phyloP scores from a whole-genome alignment of 2,888 invertebrate genomes.

The Neoaliturus tenellus region DNA sequence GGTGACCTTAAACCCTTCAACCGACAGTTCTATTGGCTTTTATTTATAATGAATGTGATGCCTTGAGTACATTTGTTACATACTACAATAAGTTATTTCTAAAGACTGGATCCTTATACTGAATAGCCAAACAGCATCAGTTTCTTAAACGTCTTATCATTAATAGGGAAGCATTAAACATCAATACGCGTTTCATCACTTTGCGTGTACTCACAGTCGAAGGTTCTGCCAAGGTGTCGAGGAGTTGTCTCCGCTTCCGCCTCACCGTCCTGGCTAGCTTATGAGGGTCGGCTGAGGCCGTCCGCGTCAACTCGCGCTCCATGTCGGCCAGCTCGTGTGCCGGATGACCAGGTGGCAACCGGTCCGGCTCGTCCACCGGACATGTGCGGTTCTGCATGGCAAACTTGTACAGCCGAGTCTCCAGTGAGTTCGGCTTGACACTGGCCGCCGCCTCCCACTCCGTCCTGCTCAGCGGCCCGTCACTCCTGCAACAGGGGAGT shows the following conservation, averaged over 20 bases:
- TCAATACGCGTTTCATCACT: too few relatives aligned
- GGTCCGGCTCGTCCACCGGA: not conserved
- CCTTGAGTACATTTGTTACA: too few relatives aligned
- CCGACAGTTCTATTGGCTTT: too few relatives aligned
- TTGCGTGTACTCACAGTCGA: conserved; percentile 8
- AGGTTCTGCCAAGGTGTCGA: conserved; percentile 37
- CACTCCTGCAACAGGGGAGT: not conserved
- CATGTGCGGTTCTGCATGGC: conserved; percentile 2
- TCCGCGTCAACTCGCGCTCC: conserved; percentile 73
- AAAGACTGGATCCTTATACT: too few relatives aligned
- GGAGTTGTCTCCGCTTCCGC: conserved; percentile 59
- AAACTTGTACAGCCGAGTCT: conserved; percentile 52
- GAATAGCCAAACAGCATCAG: too few relatives aligned
- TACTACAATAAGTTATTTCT: too few relatives aligned
- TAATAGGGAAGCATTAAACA: too few relatives aligned
- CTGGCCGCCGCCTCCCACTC: conserved; percentile 50
- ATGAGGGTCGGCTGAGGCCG: conserved; percentile 69
- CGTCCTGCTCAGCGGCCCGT: conserved; percentile 4
- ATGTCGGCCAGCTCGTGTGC: conserved; percentile 75
- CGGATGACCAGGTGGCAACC: conserved; percentile 71
- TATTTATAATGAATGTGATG: too few relatives aligned
- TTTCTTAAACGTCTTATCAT: too few relatives aligned
- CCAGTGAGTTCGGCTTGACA: conserved; percentile 51
- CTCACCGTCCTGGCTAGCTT: conserved; percentile 61
- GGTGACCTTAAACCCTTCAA: too few relatives aligned